These are phyloP conservation scores for Leptodactylus fallax DNA, from an alignment of 2,797 vertebrate species.

Conservation along the genomic window DNA sequence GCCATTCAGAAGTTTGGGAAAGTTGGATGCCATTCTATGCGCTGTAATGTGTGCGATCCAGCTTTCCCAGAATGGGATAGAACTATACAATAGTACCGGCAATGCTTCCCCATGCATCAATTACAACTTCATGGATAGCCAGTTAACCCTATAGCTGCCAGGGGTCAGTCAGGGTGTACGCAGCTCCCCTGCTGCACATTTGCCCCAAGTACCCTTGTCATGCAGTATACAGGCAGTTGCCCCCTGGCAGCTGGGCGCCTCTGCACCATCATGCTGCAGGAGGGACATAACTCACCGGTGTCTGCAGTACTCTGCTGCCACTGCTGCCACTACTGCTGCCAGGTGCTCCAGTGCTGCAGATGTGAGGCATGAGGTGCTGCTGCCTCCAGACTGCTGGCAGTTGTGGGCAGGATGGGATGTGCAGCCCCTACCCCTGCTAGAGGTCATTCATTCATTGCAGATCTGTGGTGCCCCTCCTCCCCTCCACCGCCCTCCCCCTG, in stretches of 20 bases:
- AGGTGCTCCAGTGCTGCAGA: background rate
- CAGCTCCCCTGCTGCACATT: background rate
- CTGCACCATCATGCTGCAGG: background rate
- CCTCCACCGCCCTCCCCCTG: no score
- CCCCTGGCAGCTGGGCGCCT: no score
- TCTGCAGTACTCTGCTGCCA: background rate
- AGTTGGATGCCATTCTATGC: background rate
- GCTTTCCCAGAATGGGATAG: background rate
- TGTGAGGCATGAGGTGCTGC: no score
- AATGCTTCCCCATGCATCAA: no score
- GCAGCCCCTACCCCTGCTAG: slow-evolving; percentile 1
- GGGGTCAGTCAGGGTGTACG: background rate
- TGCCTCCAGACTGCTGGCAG: background rate
- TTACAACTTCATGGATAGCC: no score
- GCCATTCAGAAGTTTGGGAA: background rate
- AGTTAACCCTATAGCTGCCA: no score
- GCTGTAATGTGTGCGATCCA: background rate
- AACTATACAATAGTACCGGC: no score
- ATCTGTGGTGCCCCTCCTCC: background rate
- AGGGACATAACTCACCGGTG: background rate
- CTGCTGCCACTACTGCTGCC: background rate
- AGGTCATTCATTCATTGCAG: slow-evolving; percentile 49
- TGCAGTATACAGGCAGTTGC: background rate
- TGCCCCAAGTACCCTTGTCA: background rate
- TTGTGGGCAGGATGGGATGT: no score